These are phyloP conservation scores for Bos indicus DNA, from an alignment of 2,113 vertebrate species.

Conservation along the genomic window DNA sequence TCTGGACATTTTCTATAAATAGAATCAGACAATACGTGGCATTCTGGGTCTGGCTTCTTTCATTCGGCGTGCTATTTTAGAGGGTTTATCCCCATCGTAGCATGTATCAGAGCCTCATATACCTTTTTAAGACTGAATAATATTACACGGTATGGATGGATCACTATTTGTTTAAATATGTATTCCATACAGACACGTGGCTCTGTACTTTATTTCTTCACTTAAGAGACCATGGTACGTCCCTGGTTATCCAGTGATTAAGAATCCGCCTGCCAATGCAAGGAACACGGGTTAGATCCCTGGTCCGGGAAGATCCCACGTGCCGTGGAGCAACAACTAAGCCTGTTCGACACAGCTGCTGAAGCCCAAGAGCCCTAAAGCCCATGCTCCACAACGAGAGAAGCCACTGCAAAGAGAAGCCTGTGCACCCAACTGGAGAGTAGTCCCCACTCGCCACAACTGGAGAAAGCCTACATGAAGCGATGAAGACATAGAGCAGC, in stretches of 20 bases:
- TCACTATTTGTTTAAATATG: neutral
- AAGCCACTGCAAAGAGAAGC: neutral
- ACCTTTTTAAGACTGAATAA: neutral
- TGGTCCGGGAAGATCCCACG: neutral
- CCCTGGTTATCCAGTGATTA: neutral
- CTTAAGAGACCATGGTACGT: neutral
- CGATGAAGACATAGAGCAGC: neutral
- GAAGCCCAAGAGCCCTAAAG: neutral
- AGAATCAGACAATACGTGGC: neutral
- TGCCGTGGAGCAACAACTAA: neutral
- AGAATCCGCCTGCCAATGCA: accelerated
- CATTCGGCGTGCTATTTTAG: neutral
- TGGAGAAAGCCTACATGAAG: neutral
- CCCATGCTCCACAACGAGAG: accelerated
- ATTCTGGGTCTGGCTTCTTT: neutral
- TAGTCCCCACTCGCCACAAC: neutral
- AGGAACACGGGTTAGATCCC: neutral
- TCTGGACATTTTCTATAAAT: neutral
- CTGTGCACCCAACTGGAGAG: neutral
- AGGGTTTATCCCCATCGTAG: neutral
- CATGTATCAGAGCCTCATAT: neutral
- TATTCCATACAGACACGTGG: too few species aligned
- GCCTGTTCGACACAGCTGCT: neutral
- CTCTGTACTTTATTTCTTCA: neutral
- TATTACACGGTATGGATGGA: neutral